Evolutionary conservation across 2,888 invertebrate genomes (phyloP), one percentile per base, ranked within the genome.

Genomic region (Phytoseiulus persimilis): DNA sequence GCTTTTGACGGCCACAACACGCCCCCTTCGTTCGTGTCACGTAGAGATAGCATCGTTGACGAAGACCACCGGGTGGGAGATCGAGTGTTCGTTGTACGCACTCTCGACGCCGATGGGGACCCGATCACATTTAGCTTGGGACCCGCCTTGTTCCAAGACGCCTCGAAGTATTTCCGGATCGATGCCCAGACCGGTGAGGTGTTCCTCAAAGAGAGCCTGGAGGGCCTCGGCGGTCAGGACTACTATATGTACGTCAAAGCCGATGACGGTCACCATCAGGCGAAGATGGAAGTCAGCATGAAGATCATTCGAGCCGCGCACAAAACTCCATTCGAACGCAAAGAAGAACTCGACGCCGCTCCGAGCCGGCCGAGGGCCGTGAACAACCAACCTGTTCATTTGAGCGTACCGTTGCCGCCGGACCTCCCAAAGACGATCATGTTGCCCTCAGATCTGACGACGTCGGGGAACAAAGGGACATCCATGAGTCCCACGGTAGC

Each of bases 161-260:
- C 92, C 18, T 92, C 92, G 31, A 90, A 90, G 23, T 92, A 91
- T 0, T 97, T 97, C 92, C 93, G 94, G 87, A 96, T 97, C 90
- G 95, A 97, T 92, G 94, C 95, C 83, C 93, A 93, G 3, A 95
- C 95, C 0, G 97, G 97, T 46, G 95, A 95, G 6, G 95, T 97
- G 90, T 95, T 95, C 91, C 94, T 96, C 89, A 96, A 96, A 92
- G 95, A 96, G 92, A 95, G 96, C 0, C 94, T 97, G 65, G 93
- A 93, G 91, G 95, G 95, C 18, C 32, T 87, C 95, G 95, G 94
- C 90, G 95, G 95, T 11, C 93, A 95, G 92, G 94, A 94, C 91
- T 94, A 95, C 91, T 94, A 94, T 91, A 93, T 95, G 31, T 95
- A 95, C 93, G 95, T 95, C 90, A 95, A 95, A 0, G 95, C 94